Percentiles rank a stretch among this genome's conserved stretches.
Conservation (phyloP, 92 coral and sea anemone genomes). For the Bergia sp. region DNA sequence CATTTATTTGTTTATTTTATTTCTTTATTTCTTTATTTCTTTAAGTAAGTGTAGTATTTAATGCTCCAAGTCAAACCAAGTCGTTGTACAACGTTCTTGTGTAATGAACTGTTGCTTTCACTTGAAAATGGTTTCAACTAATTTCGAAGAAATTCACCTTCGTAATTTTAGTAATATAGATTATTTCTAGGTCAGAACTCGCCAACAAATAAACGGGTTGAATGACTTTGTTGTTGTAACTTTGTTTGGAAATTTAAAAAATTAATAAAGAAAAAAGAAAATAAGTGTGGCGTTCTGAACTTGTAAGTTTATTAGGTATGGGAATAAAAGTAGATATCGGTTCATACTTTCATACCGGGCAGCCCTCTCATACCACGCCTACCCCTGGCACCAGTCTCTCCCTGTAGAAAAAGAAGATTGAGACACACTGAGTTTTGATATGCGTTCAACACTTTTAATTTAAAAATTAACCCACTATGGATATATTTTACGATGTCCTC, state of each 20-base stretch:
- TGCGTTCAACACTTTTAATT: no score
- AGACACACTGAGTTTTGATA: background rate
- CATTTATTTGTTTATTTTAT: no score
- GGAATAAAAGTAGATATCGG: background rate
- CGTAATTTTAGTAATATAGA: no score
- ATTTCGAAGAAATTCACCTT: no score
- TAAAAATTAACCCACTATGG: no score
- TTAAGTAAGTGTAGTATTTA: no score
- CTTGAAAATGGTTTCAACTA: no score
- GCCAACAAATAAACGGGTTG: background rate
- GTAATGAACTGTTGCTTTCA: no score
- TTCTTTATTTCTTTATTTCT: no score
- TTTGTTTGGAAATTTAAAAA: background rate
- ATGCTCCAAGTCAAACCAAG: no score
- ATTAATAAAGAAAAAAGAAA: background rate
- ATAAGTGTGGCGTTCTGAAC: background rate
- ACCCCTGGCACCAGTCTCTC: conserved; percentile 55
- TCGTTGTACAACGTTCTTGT: no score
- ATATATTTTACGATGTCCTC: background rate
- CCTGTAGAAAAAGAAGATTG: conserved; percentile 28
- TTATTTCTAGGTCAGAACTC: no score
- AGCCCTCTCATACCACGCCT: conserved; percentile 48
- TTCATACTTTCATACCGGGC: conserved; percentile 12
- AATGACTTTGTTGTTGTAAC: background rate
- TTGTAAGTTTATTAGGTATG: background rate